Evolutionary conservation across 2,797 vertebrate genomes (phyloP).

Genomic region (Graptemys geographica): DNA sequence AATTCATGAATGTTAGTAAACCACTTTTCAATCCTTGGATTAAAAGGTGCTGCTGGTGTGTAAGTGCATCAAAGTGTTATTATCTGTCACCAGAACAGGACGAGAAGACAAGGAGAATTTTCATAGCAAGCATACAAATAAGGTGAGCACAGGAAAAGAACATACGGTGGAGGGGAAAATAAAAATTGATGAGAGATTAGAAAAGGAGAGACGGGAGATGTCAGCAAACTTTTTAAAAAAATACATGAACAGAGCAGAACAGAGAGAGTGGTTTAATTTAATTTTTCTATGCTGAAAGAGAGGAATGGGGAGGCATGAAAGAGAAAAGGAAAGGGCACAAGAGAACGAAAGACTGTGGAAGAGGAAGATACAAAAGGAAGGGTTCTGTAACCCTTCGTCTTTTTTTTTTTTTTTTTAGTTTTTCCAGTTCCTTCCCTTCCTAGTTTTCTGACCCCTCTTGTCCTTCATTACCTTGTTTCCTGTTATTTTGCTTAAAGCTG

Average conservation of each 20-base stretch:
- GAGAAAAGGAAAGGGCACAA: background rate
- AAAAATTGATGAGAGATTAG: background rate
- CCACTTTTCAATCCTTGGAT: accelerated
- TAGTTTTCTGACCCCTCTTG: background rate
- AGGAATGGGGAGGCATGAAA: accelerated
- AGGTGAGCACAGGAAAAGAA: background rate
- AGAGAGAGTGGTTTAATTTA: accelerated
- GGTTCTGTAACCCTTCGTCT: background rate
- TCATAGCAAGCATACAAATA: background rate
- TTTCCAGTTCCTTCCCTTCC: background rate
- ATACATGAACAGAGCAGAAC: background rate
- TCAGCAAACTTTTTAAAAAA: background rate
- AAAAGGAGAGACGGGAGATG: background rate
- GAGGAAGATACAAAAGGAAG: background rate
- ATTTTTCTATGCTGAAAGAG: background rate
- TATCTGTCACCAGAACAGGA: background rate
- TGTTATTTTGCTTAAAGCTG: conserved; percentile 38
- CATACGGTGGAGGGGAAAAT: accelerated
- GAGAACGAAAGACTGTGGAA: accelerated
- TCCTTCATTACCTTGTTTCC: conserved; percentile 35
- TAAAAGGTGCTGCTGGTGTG: background rate
- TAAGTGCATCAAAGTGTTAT: accelerated
- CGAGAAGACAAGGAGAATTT: accelerated
- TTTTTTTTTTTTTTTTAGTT: no score
- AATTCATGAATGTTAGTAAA: accelerated